Evolutionary conservation across 2,113 vertebrate species (phyloP).

Genomic region (Apaloderma vittatum): DNA sequence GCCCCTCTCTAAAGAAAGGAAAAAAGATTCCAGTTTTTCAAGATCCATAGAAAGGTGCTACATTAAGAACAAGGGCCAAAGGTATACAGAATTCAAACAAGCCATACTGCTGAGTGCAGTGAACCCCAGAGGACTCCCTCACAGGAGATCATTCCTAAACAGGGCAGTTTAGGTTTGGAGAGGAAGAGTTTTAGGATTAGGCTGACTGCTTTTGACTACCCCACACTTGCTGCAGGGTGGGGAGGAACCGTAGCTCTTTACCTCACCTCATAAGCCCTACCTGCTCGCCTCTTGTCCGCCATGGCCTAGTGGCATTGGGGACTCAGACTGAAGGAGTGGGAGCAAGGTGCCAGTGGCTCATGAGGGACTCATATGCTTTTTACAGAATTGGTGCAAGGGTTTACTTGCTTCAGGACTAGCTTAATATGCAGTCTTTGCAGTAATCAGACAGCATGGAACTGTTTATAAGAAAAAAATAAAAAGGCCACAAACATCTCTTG

Average conservation of each 20-base stretch:
- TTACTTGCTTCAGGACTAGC: neutral
- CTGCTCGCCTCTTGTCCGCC: neutral
- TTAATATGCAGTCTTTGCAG: neutral
- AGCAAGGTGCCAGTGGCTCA: neutral
- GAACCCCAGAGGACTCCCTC: neutral
- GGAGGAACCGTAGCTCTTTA: neutral
- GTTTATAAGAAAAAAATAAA: neutral
- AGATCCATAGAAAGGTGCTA: neutral
- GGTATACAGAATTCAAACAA: neutral
- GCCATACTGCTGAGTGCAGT: neutral
- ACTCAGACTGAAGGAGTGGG: neutral
- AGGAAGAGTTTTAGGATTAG: neutral
- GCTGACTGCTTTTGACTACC: neutral
- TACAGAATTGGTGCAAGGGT: neutral
- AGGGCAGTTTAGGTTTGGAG: neutral
- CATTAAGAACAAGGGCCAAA: neutral
- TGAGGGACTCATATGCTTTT: neutral
- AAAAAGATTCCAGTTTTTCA: neutral
- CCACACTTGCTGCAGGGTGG: fast-evolving
- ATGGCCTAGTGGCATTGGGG: neutral
- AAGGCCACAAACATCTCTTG: neutral
- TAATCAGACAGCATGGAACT: neutral
- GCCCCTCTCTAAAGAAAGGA: neutral
- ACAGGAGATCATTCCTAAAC: neutral
- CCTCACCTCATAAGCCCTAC: neutral